These are phyloP conservation scores for Sebastolobus alascanus DNA, from an alignment of 2,797 vertebrate species.

Conservation along the genomic window DNA sequence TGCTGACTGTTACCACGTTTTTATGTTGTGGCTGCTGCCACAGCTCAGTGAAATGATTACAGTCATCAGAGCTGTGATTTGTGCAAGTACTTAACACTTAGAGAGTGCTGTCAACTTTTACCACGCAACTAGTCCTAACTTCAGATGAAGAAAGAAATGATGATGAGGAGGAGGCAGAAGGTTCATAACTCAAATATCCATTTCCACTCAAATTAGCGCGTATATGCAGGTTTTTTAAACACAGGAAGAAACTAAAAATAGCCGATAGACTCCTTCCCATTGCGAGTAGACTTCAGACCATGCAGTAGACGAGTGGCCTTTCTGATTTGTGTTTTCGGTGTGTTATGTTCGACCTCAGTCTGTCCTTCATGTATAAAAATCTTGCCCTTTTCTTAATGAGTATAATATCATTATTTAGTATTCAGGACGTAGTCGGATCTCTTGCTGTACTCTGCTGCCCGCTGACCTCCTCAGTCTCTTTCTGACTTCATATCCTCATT, in stretches of 20 bases:
- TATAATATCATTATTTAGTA: background rate
- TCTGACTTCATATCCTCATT: background rate
- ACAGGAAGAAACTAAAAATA: background rate
- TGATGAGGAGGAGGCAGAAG: background rate
- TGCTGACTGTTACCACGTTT: background rate
- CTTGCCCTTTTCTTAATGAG: background rate
- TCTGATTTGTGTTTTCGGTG: background rate
- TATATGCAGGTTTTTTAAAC: background rate
- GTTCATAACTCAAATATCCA: background rate
- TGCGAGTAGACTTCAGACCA: background rate
- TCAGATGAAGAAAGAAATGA: background rate
- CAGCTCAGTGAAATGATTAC: slow-evolving; percentile 25
- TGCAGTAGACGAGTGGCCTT: background rate
- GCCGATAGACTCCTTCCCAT: background rate
- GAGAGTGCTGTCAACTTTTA: slow-evolving; percentile 11
- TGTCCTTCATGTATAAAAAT: background rate
- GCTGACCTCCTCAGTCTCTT: background rate
- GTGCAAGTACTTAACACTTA: slow-evolving; percentile 19
- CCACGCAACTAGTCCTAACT: background rate
- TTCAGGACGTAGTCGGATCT: background rate
- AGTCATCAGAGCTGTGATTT: slow-evolving; percentile 30
- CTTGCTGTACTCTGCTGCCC: background rate
- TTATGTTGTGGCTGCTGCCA: slow-evolving; percentile 29
- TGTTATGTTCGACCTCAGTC: background rate
- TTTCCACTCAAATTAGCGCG: rapidly evolving